Evolutionary conservation across 1,140 invertebrate genomes (phyloP).

Genomic region (Hermetia illucens): DNA sequence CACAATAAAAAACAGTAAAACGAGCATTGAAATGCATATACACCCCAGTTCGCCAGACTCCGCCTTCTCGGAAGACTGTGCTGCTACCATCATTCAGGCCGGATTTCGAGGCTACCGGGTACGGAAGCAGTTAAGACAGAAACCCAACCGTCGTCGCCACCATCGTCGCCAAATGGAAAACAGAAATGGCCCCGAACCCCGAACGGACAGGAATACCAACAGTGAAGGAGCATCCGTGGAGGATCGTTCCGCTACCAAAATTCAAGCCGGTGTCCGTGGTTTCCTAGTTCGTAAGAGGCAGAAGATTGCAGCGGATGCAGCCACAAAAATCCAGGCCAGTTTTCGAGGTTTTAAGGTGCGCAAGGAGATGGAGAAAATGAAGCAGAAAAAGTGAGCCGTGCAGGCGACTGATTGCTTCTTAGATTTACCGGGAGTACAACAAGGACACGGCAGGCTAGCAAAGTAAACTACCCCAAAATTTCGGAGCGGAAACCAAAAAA

Average conservation of each 20-base stretch:
- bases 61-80: slow-evolving; percentile 32
- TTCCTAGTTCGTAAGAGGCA: slow-evolving; percentile 50
- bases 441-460: too few relatives aligned
- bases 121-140: slow-evolving; percentile 42
- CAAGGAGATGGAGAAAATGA: slow-evolving; percentile 29
- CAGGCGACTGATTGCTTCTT: too few relatives aligned
- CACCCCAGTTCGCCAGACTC: slow-evolving; percentile 23
- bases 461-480: too few relatives aligned
- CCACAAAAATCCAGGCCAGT: slow-evolving; percentile 44
- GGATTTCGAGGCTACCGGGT: slow-evolving; percentile 55
- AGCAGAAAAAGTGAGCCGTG: slow-evolving; percentile 16
- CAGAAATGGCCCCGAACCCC: not conserved
- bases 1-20: too few relatives aligned
- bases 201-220: slow-evolving; percentile 4
- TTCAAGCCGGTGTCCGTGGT: slow-evolving; percentile 59
- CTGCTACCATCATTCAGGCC: slow-evolving; percentile 61
- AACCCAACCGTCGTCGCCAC: slow-evolving; percentile 10
- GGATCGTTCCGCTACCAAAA: slow-evolving; percentile 54
- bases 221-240: slow-evolving; percentile 23
- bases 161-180: not conserved
- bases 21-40: slow-evolving; percentile 21
- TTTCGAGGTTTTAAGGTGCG: slow-evolving; percentile 42
- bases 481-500: too few relatives aligned
- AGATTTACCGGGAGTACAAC: too few relatives aligned
- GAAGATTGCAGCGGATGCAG: slow-evolving; percentile 37